These are phyloP conservation scores for Augiades crinisus DNA, from an alignment of 2,888 invertebrate genomes.

Conservation along the genomic window DNA sequence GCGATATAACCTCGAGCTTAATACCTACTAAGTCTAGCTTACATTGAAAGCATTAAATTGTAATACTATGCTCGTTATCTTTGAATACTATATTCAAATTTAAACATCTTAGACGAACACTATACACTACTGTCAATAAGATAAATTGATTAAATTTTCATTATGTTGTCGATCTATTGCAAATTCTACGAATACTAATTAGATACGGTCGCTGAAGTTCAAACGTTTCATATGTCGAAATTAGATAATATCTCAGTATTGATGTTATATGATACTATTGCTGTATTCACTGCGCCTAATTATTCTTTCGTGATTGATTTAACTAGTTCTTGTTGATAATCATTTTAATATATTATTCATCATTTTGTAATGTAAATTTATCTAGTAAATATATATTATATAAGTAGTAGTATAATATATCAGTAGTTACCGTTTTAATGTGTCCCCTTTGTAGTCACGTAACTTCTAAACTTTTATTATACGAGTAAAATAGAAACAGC, in stretches of 20 bases:
- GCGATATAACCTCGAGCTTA: slow-evolving; percentile 9
- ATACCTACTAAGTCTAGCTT: slow-evolving; percentile 13
- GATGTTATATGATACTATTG: background rate
- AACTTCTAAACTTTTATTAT: too few relatives aligned
- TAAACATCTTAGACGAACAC: background rate
- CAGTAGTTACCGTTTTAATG: too few relatives aligned
- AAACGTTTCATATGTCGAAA: slow-evolving; percentile 11
- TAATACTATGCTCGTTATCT: slow-evolving; percentile 11
- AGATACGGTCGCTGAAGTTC: slow-evolving; percentile 12
- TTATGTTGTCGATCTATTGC: background rate
- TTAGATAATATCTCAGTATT: slow-evolving; percentile 7
- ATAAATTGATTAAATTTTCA: slow-evolving; percentile 18
- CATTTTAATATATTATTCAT: too few relatives aligned
- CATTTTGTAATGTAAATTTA: too few relatives aligned
- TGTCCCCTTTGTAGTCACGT: too few relatives aligned
- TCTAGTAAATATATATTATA: too few relatives aligned
- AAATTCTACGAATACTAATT: slow-evolving; percentile 14
- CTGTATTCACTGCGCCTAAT: slow-evolving; percentile 5
- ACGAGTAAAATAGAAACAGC: too few relatives aligned
- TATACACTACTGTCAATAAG: slow-evolving; percentile 11
- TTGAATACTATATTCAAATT: slow-evolving; percentile 1
- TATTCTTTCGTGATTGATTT: background rate
- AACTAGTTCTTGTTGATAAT: background rate
- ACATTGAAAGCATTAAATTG: slow-evolving; percentile 18
- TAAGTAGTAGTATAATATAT: too few relatives aligned